phyloP scores from a whole-genome alignment of 2,888 invertebrate genomes.

The Rotaria macrura region DNA sequence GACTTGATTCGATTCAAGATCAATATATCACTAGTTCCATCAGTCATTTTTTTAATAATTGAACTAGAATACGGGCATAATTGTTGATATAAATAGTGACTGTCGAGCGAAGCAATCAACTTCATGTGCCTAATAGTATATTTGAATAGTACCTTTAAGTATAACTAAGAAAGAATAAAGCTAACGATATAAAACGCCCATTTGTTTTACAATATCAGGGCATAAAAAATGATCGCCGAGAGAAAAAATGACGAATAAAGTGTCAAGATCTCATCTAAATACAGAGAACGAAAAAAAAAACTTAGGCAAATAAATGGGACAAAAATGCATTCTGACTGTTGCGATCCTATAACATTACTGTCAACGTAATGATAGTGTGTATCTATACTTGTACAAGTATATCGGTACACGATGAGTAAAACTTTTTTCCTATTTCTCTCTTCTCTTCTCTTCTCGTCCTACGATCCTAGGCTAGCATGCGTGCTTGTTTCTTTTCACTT shows the following conservation, averaged over 20 bases:
- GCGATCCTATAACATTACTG: background rate
- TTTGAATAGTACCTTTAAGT: background rate
- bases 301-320: background rate
- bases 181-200: background rate
- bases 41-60: background rate
- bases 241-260: background rate
- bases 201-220: background rate
- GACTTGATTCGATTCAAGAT: background rate
- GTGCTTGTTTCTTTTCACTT: too few species aligned
- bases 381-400: too few species aligned
- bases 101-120: background rate
- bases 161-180: background rate
- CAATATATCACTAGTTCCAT: background rate
- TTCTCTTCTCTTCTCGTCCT: too few species aligned
- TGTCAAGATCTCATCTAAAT: too few species aligned
- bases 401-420: too few species aligned
- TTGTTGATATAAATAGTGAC: background rate
- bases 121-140: background rate
- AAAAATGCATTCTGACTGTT: background rate
- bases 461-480: background rate
- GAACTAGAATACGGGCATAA: background rate
- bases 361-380: background rate
- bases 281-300: background rate
- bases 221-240: background rate
- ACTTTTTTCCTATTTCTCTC: too few species aligned